Conservation (phyloP, 2,797 vertebrate species). For the Poliocrania exsul region DNA sequence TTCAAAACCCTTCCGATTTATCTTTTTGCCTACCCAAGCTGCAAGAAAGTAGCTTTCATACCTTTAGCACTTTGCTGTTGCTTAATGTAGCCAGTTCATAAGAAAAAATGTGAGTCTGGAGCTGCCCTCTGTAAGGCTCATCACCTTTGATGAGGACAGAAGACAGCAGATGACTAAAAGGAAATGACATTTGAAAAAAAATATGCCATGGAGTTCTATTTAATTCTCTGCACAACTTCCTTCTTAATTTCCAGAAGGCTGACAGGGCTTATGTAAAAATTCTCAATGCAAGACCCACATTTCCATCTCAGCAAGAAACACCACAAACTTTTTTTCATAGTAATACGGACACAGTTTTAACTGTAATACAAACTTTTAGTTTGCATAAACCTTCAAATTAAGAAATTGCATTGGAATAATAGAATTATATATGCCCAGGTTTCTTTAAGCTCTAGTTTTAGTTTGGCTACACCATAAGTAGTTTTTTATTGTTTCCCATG, state of each 20-base stretch:
- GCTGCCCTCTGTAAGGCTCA: not conserved
- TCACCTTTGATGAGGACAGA: conserved; percentile 20
- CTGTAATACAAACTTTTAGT: not conserved
- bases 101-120: not conserved
- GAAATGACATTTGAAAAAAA: conserved; percentile 1
- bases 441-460: not conserved
- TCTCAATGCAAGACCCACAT: not conserved
- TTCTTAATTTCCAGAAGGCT: conserved; percentile 33
- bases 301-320: conserved; percentile 16
- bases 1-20: not conserved
- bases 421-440: not conserved
- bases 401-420: not conserved
- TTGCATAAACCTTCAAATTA: not conserved
- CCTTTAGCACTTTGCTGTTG: conserved; percentile 9
- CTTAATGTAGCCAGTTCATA: not conserved
- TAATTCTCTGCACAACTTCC: conserved; percentile 11
- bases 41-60: not conserved
- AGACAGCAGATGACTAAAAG: not conserved
- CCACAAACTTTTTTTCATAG: not conserved
- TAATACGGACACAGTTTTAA: not conserved
- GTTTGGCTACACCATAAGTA: not conserved
- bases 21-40: conserved; percentile 20
- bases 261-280: not conserved
- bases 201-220: not conserved
- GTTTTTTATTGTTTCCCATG: not conserved